phyloP scores from a whole-genome alignment of 2,113 vertebrate species.

The Ammodramus savannarum region DNA sequence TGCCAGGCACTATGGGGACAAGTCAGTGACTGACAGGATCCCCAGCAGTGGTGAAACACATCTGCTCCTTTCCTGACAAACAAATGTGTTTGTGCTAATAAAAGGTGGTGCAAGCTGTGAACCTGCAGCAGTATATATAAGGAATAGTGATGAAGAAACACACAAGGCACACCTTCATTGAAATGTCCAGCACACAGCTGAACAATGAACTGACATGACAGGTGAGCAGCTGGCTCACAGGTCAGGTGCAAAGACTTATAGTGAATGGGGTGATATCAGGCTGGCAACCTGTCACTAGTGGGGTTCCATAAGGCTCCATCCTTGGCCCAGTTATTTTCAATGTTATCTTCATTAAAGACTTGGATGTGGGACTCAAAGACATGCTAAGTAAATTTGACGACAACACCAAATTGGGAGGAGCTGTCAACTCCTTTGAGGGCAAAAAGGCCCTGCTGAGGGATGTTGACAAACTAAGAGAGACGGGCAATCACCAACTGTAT shows the following conservation, averaged over 20 bases:
- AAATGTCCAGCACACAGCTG: not conserved
- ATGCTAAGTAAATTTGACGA: not conserved
- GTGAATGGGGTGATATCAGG: not conserved
- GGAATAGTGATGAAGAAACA: not conserved
- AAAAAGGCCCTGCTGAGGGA: not conserved
- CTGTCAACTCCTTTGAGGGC: not conserved
- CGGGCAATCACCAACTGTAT: not conserved
- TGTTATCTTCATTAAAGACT: not conserved
- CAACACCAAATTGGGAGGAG: not conserved
- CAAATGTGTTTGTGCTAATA: fast-evolving
- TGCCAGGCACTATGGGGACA: fast-evolving
- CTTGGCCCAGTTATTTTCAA: not conserved
- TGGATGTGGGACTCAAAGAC: not conserved
- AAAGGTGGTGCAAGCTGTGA: not conserved
- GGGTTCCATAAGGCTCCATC: not conserved
- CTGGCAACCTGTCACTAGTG: not conserved
- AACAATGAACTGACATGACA: not conserved
- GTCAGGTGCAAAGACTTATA: not conserved
- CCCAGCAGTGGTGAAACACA: not conserved
- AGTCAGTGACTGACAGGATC: not conserved
- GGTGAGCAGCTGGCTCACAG: not conserved
- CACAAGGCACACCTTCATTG: too few species aligned
- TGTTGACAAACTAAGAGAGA: not conserved
- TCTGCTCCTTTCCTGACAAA: not conserved
- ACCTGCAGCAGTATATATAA: not conserved